Base-by-base conservation (phyloP, 2,113 vertebrate species). In the Agapornis roseicollis region DNA sequence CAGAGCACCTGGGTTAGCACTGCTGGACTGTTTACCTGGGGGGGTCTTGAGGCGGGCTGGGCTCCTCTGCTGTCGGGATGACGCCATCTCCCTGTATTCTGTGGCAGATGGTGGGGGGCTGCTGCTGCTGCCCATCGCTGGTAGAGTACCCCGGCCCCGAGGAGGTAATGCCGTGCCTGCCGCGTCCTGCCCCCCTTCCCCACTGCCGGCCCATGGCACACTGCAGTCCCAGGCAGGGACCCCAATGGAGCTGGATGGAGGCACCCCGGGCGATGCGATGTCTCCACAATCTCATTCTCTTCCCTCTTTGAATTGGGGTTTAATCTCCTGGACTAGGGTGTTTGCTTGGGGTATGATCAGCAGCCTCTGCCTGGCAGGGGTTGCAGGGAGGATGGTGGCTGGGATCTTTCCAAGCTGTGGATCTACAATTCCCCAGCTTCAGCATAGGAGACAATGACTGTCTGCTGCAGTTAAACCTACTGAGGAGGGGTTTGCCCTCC, bases 61-160 rank as follows among this genome's bases (percentile, higher is more conserved):
- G 63, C 49, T 95, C 47, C 50, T 88, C 64, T 1, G 8, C 89
- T 11, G 0, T 77, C 0, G 35, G 83, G 76, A 90, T 96, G 96
- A 96, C 87, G 4, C 80, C 37, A 0, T 94, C 83, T 97, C 95
- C 96, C 96, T 97, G 82, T 96, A 79, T 97, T 96, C 97, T 93
- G 73, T 97, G 94, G 95, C 96, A 97, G 97, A 97, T 96, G 94
- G 96, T 96, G 94, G 95, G 95, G 97, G 96, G 97, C 95, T 97
- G 96, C 76, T 97, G 97, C 96, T 97, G 97, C 93, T 97, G 97
- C 97, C 97, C 97, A 90, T 90, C 85, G 96, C 93, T 97, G 95
- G 93, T 96, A 93, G 95, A 97, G 88, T 97, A 89, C 90, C 92
- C 97, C 1, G 82, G 41, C 77, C 93, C 94, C 7, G 89, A 97